Evolutionary conservation across 2,113 vertebrate species (phyloP).

Genomic region (Lichenostomus cassidix): DNA sequence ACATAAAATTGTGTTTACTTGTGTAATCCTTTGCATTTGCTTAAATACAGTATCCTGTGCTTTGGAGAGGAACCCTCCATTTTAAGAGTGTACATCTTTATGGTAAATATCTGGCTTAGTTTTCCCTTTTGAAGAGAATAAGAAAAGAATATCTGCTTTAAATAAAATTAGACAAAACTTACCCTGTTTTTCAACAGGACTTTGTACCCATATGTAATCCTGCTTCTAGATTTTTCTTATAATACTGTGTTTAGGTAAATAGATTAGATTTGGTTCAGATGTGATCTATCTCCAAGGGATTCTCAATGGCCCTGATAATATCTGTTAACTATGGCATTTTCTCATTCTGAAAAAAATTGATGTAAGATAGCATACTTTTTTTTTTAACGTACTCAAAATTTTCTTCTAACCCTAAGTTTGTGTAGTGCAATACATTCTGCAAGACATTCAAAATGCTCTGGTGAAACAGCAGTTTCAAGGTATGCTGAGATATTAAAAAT

Average conservation of each 20-base stretch:
- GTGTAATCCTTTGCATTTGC: neutral
- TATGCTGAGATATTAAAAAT: neutral
- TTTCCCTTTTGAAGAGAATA: neutral
- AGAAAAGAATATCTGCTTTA: neutral
- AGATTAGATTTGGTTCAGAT: neutral
- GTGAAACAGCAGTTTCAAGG: neutral
- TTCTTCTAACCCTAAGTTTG: neutral
- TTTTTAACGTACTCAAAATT: accelerated
- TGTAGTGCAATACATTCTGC: neutral
- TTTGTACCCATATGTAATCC: neutral
- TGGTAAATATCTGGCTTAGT: neutral
- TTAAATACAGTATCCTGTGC: neutral
- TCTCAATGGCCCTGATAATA: neutral
- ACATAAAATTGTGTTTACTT: neutral
- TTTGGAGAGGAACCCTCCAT: neutral
- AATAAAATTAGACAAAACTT: neutral
- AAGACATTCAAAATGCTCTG: neutral
- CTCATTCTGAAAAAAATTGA: neutral
- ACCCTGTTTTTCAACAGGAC: neutral
- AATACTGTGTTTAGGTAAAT: neutral
- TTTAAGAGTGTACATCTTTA: neutral
- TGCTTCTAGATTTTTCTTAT: neutral
- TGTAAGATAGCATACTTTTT: neutral
- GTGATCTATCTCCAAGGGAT: neutral
- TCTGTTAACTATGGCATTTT: neutral